phyloP scores from a whole-genome alignment of 2,113 vertebrate genomes.

The Neolamprologus sp. region DNA sequence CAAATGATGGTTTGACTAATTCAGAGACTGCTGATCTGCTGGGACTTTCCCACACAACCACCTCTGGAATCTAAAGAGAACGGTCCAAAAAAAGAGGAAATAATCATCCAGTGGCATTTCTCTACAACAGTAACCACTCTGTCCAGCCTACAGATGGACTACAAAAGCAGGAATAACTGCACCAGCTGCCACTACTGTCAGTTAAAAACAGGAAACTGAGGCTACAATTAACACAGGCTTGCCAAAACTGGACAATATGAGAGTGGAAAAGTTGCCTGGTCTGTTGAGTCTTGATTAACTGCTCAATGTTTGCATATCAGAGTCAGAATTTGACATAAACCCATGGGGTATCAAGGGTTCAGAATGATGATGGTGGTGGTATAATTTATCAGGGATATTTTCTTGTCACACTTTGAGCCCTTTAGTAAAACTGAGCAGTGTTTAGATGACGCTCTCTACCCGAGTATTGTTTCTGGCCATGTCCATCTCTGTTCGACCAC shows the following conservation, averaged over 20 bases:
- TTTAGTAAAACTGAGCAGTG: neutral
- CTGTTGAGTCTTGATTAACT: neutral
- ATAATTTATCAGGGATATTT: neutral
- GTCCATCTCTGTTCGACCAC: neutral
- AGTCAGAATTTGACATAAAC: neutral
- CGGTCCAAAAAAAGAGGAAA: neutral
- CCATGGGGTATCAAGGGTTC: neutral
- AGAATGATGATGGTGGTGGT: neutral
- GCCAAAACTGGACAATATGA: neutral
- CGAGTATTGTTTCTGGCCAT: neutral
- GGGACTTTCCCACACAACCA: neutral
- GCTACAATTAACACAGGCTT: neutral
- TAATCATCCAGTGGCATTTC: neutral
- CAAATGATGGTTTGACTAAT: accelerated
- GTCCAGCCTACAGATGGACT: neutral
- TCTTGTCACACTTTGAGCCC: neutral
- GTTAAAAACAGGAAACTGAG: neutral
- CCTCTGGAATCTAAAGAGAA: neutral
- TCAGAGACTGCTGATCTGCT: neutral
- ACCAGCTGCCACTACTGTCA: neutral
- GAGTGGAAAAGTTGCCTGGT: neutral
- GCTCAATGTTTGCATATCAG: neutral
- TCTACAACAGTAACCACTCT: neutral
- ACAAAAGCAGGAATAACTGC: neutral
- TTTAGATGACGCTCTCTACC: neutral